A percentile compares a stretch with the other conserved stretches of the same genome.
phyloP scores from a whole-genome alignment of 2,797 vertebrate genomes.

The Trematomus bernacchii region DNA sequence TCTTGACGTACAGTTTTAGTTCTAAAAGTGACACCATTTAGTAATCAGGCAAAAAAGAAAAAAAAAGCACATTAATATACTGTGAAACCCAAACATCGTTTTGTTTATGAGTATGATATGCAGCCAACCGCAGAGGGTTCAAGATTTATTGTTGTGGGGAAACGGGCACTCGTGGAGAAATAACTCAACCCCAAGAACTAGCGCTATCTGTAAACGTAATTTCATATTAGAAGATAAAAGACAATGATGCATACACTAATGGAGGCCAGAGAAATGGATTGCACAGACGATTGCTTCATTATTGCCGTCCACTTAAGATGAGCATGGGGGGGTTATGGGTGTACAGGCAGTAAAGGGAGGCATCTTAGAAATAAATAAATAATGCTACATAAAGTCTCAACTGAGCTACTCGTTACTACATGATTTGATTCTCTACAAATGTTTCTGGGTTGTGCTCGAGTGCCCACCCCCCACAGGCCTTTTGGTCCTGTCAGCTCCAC shows the following conservation, averaged over 20 bases:
- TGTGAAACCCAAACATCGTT: constrained; percentile 81
- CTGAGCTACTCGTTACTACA: constrained; percentile 40
- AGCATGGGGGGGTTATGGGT: constrained; percentile 13
- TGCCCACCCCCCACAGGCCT: constrained; percentile 66
- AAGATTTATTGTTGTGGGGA: constrained; percentile 72
- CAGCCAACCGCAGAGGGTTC: constrained; percentile 87
- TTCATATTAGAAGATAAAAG: constrained; percentile 44
- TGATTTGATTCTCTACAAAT: constrained; percentile 23
- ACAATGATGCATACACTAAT: neutral
- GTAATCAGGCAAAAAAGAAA: constrained; percentile 77
- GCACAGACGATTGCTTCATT: constrained; percentile 55
- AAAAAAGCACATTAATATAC: constrained; percentile 78
- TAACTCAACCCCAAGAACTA: constrained; percentile 30
- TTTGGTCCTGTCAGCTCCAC: constrained; percentile 88
- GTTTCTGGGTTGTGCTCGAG: constrained; percentile 79
- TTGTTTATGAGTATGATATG: constrained; percentile 82
- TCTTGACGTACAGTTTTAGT: constrained; percentile 64
- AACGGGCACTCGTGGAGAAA: constrained; percentile 79
- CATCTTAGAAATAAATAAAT: constrained; percentile 59
- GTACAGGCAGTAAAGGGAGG: constrained; percentile 41
- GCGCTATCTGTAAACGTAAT: constrained; percentile 52
- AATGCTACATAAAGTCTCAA: constrained; percentile 64
- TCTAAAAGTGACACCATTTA: constrained; percentile 83
- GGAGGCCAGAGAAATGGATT: constrained; percentile 16
- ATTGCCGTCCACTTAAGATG: constrained; percentile 55